These are phyloP conservation scores for Euphydryas editha DNA, from an alignment of 2,888 invertebrate genomes.

Conservation along the genomic window DNA sequence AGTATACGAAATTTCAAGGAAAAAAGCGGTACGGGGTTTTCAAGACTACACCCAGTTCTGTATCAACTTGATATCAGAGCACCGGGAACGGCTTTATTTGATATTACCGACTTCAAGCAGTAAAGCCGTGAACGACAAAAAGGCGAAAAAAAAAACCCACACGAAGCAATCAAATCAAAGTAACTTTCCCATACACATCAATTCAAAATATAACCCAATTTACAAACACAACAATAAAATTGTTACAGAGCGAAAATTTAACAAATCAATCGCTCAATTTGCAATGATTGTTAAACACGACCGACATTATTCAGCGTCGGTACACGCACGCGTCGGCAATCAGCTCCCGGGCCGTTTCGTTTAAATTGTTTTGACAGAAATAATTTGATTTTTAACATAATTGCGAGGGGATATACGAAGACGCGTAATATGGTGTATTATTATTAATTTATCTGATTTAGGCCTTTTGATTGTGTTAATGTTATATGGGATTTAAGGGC, in stretches of 20 bases:
- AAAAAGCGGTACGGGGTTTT: too few species aligned
- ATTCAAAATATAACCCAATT: not conserved
- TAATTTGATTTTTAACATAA: constrained; percentile 45
- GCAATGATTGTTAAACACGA: constrained; percentile 1
- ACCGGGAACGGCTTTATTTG: too few species aligned
- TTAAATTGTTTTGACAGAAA: constrained; percentile 53
- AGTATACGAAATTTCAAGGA: too few species aligned
- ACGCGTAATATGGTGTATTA: constrained; percentile 13
- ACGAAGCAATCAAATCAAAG: too few species aligned
- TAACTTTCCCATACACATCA: not conserved
- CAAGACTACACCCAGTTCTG: too few species aligned
- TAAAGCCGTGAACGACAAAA: too few species aligned
- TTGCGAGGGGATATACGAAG: constrained; percentile 31
- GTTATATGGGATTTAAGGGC: not conserved
- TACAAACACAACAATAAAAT: not conserved
- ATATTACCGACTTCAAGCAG: too few species aligned
- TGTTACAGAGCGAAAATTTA: not conserved
- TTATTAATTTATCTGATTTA: constrained; percentile 17
- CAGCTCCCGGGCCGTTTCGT: constrained; percentile 15
- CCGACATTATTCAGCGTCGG: not conserved
- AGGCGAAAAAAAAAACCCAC: too few species aligned
- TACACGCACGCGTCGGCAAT: not conserved
- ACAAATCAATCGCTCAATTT: constrained; percentile 6
- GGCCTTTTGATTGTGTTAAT: constrained; percentile 15
- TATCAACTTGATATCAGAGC: too few species aligned